Conservation (phyloP, 1,140 invertebrate genomes). For the Lasaia peninsularis region DNA sequence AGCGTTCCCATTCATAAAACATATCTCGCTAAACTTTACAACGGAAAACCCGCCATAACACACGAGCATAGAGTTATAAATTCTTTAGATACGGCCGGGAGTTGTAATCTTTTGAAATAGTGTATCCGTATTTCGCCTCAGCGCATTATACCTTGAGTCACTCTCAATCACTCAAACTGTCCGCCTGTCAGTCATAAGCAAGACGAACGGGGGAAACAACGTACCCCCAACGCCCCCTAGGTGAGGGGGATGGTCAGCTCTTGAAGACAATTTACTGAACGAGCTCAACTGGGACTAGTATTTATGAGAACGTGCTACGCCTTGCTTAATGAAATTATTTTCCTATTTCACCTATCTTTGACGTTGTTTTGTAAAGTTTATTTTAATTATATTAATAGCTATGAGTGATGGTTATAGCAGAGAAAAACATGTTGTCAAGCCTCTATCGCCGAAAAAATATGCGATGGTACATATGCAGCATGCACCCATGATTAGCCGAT, state of each 20-base stretch:
- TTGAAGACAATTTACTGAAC: conserved; percentile 73
- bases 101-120: conserved; percentile 33
- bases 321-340: conserved; percentile 25
- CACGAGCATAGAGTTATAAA: conserved; percentile 34
- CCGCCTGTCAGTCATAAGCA: conserved; percentile 75
- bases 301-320: conserved; percentile 28
- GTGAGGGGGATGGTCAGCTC: conserved; percentile 64
- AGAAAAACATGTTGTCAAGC: too few relatives aligned
- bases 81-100: conserved; percentile 26
- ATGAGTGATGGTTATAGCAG: background rate
- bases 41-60: conserved; percentile 32
- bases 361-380: conserved; percentile 9
- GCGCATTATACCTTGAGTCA: conserved; percentile 75
- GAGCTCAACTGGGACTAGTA: conserved; percentile 28
- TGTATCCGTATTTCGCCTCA: conserved; percentile 43
- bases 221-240: conserved; percentile 40
- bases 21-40: conserved; percentile 18
- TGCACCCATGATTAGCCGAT: too few relatives aligned
- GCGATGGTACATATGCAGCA: too few relatives aligned
- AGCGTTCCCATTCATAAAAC: conserved; percentile 18
- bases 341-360: conserved; percentile 20
- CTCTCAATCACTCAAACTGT: conserved; percentile 77
- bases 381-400: background rate
- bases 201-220: conserved; percentile 64
- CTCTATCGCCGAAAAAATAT: too few relatives aligned